phyloP scores from a whole-genome alignment of 2,888 invertebrate species.

The Heteromurus nitidus region DNA sequence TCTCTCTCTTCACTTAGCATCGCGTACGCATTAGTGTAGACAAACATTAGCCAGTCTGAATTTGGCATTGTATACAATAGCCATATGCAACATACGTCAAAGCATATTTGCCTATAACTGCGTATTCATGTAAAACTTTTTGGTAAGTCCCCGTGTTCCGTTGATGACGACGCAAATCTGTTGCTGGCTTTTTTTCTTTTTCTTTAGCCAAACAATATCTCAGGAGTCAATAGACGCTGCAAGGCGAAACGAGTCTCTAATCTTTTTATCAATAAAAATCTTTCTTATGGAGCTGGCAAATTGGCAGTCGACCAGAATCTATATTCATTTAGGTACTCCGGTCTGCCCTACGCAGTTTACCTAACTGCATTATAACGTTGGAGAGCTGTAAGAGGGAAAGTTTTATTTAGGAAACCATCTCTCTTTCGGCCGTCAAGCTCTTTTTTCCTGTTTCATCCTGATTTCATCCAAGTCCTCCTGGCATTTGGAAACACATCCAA shows the following conservation, averaged over 20 bases:
- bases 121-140: no score
- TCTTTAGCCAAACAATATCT: constrained; percentile 18
- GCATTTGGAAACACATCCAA: constrained; percentile 55
- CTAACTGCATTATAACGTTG: not conserved
- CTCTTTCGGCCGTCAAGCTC: constrained; percentile 16
- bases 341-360: not conserved
- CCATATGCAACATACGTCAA: no score
- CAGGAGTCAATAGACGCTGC: constrained; percentile 7
- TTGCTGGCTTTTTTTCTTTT: constrained; percentile 44
- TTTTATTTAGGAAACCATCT: constrained; percentile 43
- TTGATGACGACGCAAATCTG: constrained; percentile 57
- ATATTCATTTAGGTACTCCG: not conserved
- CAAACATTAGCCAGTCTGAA: no score
- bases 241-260: constrained; percentile 21
- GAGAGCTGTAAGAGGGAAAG: constrained; percentile 1
- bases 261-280: constrained; percentile 42
- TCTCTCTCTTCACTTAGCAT: constrained; percentile 2
- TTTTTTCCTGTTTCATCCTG: constrained; percentile 13
- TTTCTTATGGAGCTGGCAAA: constrained; percentile 30
- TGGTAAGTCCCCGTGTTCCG: no score
- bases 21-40: not conserved
- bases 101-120: no score
- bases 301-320: constrained; percentile 29
- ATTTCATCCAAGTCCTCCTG: constrained; percentile 46
- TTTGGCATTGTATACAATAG: no score